Evolutionary conservation across 2,113 vertebrate genomes (phyloP).

Genomic region (Oryzias melastigma): DNA sequence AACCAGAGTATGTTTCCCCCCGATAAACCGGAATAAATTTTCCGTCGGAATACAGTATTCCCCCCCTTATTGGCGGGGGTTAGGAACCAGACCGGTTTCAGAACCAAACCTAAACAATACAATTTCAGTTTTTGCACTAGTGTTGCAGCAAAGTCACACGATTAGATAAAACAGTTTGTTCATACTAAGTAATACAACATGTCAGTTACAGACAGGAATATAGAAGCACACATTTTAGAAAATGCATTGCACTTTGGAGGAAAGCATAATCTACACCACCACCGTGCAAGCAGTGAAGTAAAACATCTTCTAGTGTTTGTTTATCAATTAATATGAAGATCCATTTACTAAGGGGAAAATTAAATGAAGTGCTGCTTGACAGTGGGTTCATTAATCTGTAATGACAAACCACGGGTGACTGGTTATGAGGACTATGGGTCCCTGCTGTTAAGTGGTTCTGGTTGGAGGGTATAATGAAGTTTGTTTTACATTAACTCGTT

Average conservation of each 20-base stretch:
- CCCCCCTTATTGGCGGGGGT: too few relatives aligned
- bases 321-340: conserved; percentile 61
- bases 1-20: too few relatives aligned
- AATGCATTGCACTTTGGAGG: conserved; percentile 2
- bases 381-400: conserved; percentile 69
- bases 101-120: too few relatives aligned
- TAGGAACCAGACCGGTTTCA: too few relatives aligned
- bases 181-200: too few relatives aligned
- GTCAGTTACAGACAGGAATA: too few relatives aligned
- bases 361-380: conserved; percentile 53
- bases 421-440: conserved; percentile 60
- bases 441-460: conserved; percentile 70
- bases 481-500: conserved; percentile 66
- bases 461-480: conserved; percentile 63
- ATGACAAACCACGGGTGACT: conserved; percentile 56
- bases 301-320: conserved; percentile 48
- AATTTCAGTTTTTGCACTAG: too few relatives aligned
- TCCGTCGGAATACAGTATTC: too few relatives aligned
- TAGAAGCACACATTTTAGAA: not conserved
- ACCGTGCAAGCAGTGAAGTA: conserved; percentile 16
- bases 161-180: too few relatives aligned
- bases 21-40: too few relatives aligned
- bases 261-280: conserved; percentile 7
- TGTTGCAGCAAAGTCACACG: too few relatives aligned
- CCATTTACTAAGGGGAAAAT: conserved; percentile 51